A percentile compares a stretch with the other conserved stretches of the same genome.
phyloP scores from a whole-genome alignment of 2,888 invertebrate species.

The Drosophila anceps region DNA sequence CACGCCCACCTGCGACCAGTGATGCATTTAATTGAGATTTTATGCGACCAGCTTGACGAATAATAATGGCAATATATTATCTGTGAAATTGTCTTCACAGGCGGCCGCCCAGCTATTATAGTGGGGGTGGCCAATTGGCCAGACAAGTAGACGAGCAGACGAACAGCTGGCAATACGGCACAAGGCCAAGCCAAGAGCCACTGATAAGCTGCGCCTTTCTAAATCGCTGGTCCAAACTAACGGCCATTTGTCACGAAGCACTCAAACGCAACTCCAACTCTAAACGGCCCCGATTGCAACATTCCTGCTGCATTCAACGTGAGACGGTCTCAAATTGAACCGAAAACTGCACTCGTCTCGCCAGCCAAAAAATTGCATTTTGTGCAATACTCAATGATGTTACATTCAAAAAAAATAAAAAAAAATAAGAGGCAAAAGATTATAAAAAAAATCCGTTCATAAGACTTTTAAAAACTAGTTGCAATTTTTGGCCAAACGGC shows the following conservation, averaged over 20 bases:
- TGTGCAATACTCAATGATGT: slow-evolving; percentile 45
- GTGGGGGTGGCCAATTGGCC: background rate
- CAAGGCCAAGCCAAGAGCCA: slow-evolving; percentile 54
- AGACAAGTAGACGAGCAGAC: background rate
- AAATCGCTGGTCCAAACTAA: slow-evolving; percentile 55
- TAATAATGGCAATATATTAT: background rate
- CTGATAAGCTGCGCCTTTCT: slow-evolving; percentile 67
- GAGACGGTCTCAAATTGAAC: slow-evolving; percentile 32
- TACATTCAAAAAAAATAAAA: slow-evolving; percentile 17
- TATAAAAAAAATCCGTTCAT: slow-evolving; percentile 20
- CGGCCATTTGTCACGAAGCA: slow-evolving; percentile 70
- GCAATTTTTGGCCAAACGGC: slow-evolving; percentile 46
- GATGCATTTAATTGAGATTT: slow-evolving; percentile 73
- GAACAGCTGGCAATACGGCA: slow-evolving; percentile 24
- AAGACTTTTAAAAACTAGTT: slow-evolving; percentile 50
- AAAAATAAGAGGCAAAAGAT: slow-evolving; percentile 9
- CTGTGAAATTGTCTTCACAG: slow-evolving; percentile 7
- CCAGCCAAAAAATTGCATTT: slow-evolving; percentile 40
- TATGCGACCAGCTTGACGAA: slow-evolving; percentile 18
- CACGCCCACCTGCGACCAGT: slow-evolving; percentile 64
- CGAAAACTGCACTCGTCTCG: slow-evolving; percentile 38
- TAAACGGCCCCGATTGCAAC: slow-evolving; percentile 46
- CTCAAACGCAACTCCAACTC: slow-evolving; percentile 37
- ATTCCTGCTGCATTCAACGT: slow-evolving; percentile 29
- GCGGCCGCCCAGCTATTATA: background rate